A percentile compares a stretch with the other conserved stretches of the same genome.
Conservation (phyloP, 2,797 vertebrate species). For the Staurois parvus region DNA sequence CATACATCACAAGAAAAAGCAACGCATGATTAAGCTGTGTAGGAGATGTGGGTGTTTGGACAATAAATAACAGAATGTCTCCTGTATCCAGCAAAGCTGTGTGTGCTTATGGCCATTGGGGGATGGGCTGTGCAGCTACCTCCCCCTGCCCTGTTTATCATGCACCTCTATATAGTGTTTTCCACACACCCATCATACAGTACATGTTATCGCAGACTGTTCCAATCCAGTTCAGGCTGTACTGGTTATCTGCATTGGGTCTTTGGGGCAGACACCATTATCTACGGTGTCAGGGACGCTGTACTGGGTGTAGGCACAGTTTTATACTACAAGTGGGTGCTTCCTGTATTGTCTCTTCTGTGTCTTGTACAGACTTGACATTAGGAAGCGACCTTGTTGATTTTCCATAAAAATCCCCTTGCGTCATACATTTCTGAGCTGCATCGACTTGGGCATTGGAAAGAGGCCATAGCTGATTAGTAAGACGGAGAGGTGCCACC, state of each 20-base stretch:
- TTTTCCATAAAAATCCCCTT: not conserved
- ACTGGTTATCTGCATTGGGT: constrained; percentile 9
- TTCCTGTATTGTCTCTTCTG: constrained; percentile 2
- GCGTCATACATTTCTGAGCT: not conserved
- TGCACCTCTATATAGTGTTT: not conserved
- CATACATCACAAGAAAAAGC: not conserved
- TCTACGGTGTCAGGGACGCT: constrained; percentile 19
- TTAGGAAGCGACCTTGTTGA: constrained; percentile 2
- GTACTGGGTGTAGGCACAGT: constrained; percentile 17
- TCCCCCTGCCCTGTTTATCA: constrained; percentile 36
- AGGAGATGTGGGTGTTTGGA: not conserved
- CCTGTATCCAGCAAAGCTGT: not conserved
- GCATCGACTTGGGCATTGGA: constrained; percentile 12
- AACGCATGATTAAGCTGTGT: not conserved
- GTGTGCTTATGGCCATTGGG: constrained; percentile 3
- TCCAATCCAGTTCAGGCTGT: constrained; percentile 7
- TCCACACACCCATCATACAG: constrained; percentile 33
- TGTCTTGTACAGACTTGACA: constrained; percentile 6
- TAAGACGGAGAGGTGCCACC: not conserved
- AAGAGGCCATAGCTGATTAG: not conserved
- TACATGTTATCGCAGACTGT: constrained; percentile 34
- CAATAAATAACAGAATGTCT: constrained; percentile 25
- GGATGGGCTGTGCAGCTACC: constrained; percentile 1
- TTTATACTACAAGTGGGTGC: not conserved
- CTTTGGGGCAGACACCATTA: constrained; percentile 26